Evolutionary conservation across 2,113 vertebrate genomes (phyloP).

Genomic region (Paradoxurus hermaphroditus): DNA sequence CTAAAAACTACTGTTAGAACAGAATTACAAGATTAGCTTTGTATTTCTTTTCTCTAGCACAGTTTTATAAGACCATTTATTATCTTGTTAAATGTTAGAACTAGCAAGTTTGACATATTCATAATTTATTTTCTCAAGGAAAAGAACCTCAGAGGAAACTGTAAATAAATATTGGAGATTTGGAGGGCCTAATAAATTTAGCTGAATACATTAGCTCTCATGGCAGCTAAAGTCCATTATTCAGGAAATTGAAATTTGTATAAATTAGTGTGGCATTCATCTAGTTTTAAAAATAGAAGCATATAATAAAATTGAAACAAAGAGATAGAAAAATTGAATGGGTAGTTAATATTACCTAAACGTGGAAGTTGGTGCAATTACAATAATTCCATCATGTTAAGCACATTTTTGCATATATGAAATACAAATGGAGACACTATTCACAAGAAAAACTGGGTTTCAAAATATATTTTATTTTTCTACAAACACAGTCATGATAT

Average conservation of each 20-base stretch:
- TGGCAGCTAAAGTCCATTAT: conserved; percentile 15
- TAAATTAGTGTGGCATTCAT: conserved; percentile 46
- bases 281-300: conserved; percentile 33
- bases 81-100: conserved; percentile 64
- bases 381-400: not conserved
- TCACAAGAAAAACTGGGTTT: not conserved
- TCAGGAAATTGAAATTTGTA: conserved; percentile 51
- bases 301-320: conserved; percentile 10
- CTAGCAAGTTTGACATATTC: conserved; percentile 39
- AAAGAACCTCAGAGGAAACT: conserved; percentile 43
- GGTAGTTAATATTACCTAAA: not conserved
- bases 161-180: conserved; percentile 62
- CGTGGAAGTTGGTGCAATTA: not conserved
- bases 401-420: not conserved
- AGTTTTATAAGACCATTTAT: conserved; percentile 45
- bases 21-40: conserved; percentile 49
- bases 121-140: conserved; percentile 63
- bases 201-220: conserved; percentile 13
- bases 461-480: not conserved
- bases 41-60: conserved; percentile 29
- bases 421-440: not conserved
- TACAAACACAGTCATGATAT: not conserved
- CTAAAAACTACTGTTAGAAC: conserved; percentile 8
- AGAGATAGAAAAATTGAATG: not conserved
- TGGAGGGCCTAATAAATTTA: conserved; percentile 45